Percentiles rank a stretch among this genome's conserved stretches.
These are phyloP conservation scores for Ips typographus DNA, from an alignment of 1,140 invertebrate genomes.

Conservation along the genomic window DNA sequence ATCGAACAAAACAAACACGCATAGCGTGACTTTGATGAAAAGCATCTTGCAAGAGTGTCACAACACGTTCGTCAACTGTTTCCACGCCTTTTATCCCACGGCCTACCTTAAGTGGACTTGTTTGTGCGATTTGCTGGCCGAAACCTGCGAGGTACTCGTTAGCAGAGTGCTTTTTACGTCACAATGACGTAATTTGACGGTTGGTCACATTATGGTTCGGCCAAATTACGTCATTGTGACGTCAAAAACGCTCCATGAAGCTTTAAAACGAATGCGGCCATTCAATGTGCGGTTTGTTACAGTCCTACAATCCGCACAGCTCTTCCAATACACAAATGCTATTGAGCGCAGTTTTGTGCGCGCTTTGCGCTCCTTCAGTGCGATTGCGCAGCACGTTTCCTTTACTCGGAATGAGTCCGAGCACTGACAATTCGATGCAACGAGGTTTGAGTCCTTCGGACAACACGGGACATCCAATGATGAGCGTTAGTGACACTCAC, in stretches of 20 bases:
- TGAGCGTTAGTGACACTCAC: constrained; percentile 70
- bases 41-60: constrained; percentile 88
- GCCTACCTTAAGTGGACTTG: constrained; percentile 90
- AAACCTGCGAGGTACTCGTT: constrained; percentile 69
- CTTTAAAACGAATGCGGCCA: too few species aligned
- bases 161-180: background rate
- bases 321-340: constrained; percentile 63
- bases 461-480: constrained; percentile 68
- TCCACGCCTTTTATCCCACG: constrained; percentile 95
- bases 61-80: constrained; percentile 86
- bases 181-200: too few species aligned
- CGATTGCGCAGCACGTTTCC: constrained; percentile 79
- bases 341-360: constrained; percentile 77
- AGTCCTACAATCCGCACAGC: constrained; percentile 42
- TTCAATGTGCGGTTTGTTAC: background rate
- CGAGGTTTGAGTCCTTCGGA: constrained; percentile 66
- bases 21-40: constrained; percentile 57
- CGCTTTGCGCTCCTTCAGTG: constrained; percentile 76
- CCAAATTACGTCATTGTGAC: too few species aligned
- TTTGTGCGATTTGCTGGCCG: constrained; percentile 80
- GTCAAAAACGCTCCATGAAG: too few species aligned
- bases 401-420: constrained; percentile 58
- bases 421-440: constrained; percentile 57
- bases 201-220: too few species aligned
- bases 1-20: constrained; percentile 36